Conservation (phyloP, 2,113 vertebrate genomes). For the Otocyon megalotis region DNA sequence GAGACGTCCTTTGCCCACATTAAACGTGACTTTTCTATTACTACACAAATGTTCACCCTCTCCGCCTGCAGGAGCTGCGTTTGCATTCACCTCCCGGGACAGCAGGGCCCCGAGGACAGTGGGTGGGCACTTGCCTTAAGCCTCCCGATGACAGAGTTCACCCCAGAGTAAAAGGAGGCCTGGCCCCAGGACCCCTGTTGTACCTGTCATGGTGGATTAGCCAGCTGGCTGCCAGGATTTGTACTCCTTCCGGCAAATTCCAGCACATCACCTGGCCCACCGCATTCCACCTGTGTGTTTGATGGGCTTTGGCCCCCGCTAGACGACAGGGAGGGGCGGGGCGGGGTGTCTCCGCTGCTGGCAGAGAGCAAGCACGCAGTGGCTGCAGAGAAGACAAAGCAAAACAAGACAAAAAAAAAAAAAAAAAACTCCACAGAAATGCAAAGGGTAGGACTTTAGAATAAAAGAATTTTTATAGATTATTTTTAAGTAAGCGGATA, state of each 20-base stretch:
- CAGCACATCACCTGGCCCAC: fast-evolving
- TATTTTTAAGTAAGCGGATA: not conserved
- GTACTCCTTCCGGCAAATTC: not conserved
- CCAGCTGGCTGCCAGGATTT: fast-evolving
- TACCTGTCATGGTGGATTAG: fast-evolving
- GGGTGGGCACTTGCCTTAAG: fast-evolving
- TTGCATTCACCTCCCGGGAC: fast-evolving
- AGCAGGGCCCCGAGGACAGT: fast-evolving
- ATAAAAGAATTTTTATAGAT: not conserved
- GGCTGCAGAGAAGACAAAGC: not conserved
- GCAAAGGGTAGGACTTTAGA: not conserved
- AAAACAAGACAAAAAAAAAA: not conserved
- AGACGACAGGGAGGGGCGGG: not conserved
- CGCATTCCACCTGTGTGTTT: no score
- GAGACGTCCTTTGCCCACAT: not conserved
- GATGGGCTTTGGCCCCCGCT: not conserved
- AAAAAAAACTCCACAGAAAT: no score
- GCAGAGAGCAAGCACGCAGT: fast-evolving
- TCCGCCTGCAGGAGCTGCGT: fast-evolving
- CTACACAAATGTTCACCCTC: fast-evolving
- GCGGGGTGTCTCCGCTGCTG: fast-evolving
- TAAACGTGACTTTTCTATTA: fast-evolving
- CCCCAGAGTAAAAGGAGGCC: not conserved
- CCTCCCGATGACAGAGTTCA: not conserved
- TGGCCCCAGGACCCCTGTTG: fast-evolving